A percentile compares a stretch with the other conserved stretches of the same genome.
phyloP scores from a whole-genome alignment of 2,113 vertebrate genomes.

The Rhinoderma darwinii region DNA sequence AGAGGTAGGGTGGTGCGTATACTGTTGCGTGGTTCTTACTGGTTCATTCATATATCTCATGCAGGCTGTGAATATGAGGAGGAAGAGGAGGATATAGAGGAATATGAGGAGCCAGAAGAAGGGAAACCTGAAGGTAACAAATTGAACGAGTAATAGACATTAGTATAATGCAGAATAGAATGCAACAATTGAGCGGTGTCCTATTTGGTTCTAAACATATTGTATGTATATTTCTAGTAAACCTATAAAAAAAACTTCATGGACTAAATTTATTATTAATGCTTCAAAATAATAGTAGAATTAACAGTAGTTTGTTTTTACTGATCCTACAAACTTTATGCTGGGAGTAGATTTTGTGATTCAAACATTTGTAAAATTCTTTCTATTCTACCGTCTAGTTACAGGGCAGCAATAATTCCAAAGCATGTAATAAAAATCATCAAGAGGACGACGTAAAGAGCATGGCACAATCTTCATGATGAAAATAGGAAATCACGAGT shows the following conservation, averaged over 20 bases:
- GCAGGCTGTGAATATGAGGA: neutral
- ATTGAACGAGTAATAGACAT: neutral
- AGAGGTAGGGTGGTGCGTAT: neutral
- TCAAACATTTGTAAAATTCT: neutral
- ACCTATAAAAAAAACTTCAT: too few relatives aligned
- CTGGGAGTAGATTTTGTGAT: neutral
- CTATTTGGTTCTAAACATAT: neutral
- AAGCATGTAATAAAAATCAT: neutral
- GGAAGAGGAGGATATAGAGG: constrained; percentile 68
- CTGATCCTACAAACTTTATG: neutral
- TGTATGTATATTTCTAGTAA: too few relatives aligned
- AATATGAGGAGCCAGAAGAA: constrained; percentile 64
- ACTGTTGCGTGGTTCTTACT: neutral
- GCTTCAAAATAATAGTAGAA: too few relatives aligned
- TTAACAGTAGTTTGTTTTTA: neutral
- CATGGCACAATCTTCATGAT: constrained; percentile 7
- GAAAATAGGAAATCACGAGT: constrained; percentile 1
- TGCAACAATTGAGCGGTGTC: neutral
- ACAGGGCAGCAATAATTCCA: constrained; percentile 48
- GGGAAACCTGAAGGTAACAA: constrained; percentile 68
- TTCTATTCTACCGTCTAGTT: neutral
- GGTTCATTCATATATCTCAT: neutral
- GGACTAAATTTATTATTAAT: too few relatives aligned
- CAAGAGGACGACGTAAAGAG: neutral
- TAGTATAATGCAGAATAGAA: neutral